Base-by-base conservation (phyloP, 1,140 invertebrate species). In the Lethocerus indicus region DNA sequence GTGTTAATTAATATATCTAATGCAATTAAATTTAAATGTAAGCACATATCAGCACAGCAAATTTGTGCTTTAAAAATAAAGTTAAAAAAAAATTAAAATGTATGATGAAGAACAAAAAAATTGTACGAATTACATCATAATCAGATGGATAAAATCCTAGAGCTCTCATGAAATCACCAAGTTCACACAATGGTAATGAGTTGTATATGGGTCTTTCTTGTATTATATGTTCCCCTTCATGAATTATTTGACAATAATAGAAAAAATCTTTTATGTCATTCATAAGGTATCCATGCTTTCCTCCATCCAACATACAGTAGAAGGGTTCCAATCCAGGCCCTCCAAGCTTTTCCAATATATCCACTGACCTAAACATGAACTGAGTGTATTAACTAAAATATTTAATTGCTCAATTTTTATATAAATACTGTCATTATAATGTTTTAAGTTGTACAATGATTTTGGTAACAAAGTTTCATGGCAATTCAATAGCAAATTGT, bases 71-170 rank as follows among this genome's bases (percentile, higher is more conserved):
- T 12, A 32, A 32, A 12, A 32, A 12, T 32, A 32, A 32, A 32
- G 9, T 32, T 32, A 32, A 32, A 32, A 32, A 32, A 32, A 32
- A 32, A 32, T 32, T 32, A 12, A 12, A 16, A 12, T 32, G 9
- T 16, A 32, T 32, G 9, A 32, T 32, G 16, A 16, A 32, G 29
- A 32, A 12, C 16, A 32, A 12, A 32, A 12, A 32, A 32, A 12
- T 9, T 12, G 9, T 9, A 16, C 9, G 9, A 12, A 9, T 32
- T 32, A 70, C 67, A 61, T 72, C 69, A 58, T 71, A 63, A 56
- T 71, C 68, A 23, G 68, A 64, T 29, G 68, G 68, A 54, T 68
- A 72, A 57, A 63, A 71, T 39, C 69, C 69, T 56, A 70, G 61
- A 32, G 67, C 66, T 43, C 68, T 56, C 61, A 70, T 63, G 0